Evolutionary conservation across 2,113 vertebrate genomes (phyloP).

Genomic region (Chlorodrepanis virens): DNA sequence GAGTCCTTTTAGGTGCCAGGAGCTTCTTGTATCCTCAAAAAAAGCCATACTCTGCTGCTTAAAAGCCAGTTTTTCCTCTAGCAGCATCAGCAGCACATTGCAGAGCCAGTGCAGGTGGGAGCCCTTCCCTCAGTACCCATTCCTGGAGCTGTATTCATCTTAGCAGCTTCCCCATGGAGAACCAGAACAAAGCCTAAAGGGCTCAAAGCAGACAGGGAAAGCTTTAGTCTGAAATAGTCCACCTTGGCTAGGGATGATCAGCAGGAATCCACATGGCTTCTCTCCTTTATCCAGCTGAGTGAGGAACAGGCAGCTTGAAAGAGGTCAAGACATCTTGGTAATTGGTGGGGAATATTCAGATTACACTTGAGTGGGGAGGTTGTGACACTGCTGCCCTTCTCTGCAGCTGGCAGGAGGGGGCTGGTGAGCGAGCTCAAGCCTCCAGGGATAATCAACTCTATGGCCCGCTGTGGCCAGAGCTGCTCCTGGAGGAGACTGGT

Average conservation of each 20-base stretch:
- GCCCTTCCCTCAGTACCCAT: neutral
- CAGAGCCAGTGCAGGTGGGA: neutral
- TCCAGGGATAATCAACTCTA: neutral
- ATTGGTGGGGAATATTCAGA: conserved; percentile 12
- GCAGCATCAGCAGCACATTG: neutral
- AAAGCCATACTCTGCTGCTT: neutral
- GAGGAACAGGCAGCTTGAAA: conserved; percentile 6
- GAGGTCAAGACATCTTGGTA: neutral
- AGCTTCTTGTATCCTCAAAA: neutral
- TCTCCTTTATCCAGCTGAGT: neutral
- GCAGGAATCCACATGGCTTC: neutral
- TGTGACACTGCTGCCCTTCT: neutral
- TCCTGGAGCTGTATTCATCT: conserved; percentile 24
- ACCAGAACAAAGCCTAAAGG: conserved; percentile 22
- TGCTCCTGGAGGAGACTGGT: neutral
- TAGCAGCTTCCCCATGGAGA: neutral
- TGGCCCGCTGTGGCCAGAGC: neutral
- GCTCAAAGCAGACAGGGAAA: conserved; percentile 4
- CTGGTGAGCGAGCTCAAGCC: neutral
- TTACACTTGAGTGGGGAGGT: neutral
- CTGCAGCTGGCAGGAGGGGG: neutral
- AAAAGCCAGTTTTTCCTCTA: neutral
- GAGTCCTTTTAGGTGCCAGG: neutral
- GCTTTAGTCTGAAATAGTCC: conserved; percentile 19
- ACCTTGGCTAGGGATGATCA: neutral